Conservation (phyloP, 2,888 invertebrate species). For the Coremacera marginata region DNA sequence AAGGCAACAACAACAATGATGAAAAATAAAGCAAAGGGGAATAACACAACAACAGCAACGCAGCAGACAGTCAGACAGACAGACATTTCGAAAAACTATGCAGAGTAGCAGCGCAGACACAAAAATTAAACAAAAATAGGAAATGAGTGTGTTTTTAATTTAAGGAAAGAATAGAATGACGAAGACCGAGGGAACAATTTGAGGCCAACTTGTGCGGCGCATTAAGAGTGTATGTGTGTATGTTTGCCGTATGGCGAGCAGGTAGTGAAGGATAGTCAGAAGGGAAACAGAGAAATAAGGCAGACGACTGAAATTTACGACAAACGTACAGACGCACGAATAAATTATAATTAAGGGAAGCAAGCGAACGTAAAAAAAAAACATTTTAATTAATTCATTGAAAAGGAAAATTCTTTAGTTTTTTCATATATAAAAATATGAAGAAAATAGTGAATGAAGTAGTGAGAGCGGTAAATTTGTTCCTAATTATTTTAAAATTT, state of each 20-base stretch:
- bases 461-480: no score
- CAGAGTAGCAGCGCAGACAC: slow-evolving; percentile 14
- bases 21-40: slow-evolving; percentile 2
- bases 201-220: slow-evolving; percentile 29
- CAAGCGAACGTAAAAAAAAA: background rate
- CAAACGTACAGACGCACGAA: background rate
- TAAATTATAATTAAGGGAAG: slow-evolving; percentile 3
- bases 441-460: no score
- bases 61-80: slow-evolving; percentile 17
- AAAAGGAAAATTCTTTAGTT: background rate
- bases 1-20: background rate
- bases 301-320: background rate
- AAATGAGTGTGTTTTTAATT: background rate
- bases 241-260: background rate
- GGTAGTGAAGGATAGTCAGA: background rate
- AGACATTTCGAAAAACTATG: slow-evolving; percentile 2
- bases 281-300: background rate
- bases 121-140: slow-evolving; percentile 34
- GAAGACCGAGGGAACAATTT: background rate
- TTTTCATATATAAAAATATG: no score
- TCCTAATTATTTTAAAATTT: background rate
- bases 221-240: slow-evolving; percentile 21
- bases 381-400: no score
- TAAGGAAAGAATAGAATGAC: background rate
- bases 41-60: slow-evolving; percentile 11